Percentiles rank a stretch among this genome's conserved stretches.
phyloP scores from a whole-genome alignment of 2,113 vertebrate genomes.

The Myanophis thanlyinensis region DNA sequence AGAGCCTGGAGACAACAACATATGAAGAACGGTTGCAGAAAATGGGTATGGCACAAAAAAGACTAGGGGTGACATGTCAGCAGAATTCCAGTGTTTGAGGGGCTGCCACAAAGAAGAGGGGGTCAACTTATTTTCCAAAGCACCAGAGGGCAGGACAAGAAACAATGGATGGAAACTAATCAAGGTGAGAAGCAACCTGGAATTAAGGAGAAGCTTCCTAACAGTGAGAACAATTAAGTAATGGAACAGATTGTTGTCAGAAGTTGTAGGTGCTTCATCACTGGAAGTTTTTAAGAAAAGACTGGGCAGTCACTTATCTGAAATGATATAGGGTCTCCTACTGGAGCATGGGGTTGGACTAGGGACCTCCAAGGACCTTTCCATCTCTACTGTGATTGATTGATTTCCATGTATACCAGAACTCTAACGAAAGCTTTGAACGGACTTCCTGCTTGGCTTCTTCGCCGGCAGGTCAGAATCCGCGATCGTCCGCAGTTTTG shows the following conservation, averaged over 20 bases:
- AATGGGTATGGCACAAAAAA: neutral
- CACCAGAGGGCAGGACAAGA: neutral
- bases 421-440: neutral
- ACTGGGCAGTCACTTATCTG: neutral
- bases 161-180: neutral
- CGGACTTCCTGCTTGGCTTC: too few relatives aligned
- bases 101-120: neutral
- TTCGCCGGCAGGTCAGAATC: too few relatives aligned
- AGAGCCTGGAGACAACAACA: neutral
- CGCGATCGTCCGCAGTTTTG: too few relatives aligned
- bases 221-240: neutral
- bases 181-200: neutral
- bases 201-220: neutral
- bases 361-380: neutral
- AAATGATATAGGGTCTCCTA: neutral
- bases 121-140: neutral
- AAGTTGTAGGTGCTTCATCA: neutral
- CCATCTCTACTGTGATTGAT: neutral
- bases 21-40: neutral
- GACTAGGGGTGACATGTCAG: neutral
- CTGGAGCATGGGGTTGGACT: too few relatives aligned
- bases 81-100: neutral
- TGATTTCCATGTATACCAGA: neutral
- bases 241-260: neutral
- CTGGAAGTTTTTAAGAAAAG: neutral